phyloP scores from a whole-genome alignment of 1,140 invertebrate genomes.

The Elymnias hypermnestra region DNA sequence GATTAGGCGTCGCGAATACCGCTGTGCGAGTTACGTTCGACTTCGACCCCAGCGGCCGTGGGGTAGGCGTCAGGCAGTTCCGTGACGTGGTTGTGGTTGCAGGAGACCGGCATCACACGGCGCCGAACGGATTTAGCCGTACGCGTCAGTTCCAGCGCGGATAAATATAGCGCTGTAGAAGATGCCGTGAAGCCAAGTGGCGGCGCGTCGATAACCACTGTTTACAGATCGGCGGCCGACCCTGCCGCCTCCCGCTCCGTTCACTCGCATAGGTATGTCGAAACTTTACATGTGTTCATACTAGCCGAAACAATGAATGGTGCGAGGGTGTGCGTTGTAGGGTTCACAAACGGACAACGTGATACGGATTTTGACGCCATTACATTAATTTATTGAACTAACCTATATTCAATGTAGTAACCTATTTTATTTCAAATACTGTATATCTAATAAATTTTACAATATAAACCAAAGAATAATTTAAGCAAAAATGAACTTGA shows the following conservation, averaged over 20 bases:
- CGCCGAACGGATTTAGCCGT: constrained; percentile 69
- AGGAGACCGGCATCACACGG: constrained; percentile 64
- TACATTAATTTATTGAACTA: no score
- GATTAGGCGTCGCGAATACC: constrained; percentile 45
- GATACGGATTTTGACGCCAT: no score
- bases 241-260: constrained; percentile 66
- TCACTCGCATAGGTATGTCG: constrained; percentile 67
- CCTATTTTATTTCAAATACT: no score
- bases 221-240: constrained; percentile 69
- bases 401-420: no score
- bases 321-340: neutral
- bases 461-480: no score
- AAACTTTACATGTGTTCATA: constrained; percentile 48
- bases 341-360: no score
- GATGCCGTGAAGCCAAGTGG: constrained; percentile 61
- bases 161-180: constrained; percentile 70
- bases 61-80: constrained; percentile 42
- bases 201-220: constrained; percentile 69
- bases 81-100: constrained; percentile 71
- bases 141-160: constrained; percentile 63
- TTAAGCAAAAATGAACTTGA: no score
- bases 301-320: constrained; percentile 44
- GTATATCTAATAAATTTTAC: no score
- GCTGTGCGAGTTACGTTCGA: constrained; percentile 51
- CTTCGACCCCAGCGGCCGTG: constrained; percentile 36